These are phyloP conservation scores for Petrocephalus schoutedeni DNA, from an alignment of 2,797 vertebrate species.

Conservation along the genomic window DNA sequence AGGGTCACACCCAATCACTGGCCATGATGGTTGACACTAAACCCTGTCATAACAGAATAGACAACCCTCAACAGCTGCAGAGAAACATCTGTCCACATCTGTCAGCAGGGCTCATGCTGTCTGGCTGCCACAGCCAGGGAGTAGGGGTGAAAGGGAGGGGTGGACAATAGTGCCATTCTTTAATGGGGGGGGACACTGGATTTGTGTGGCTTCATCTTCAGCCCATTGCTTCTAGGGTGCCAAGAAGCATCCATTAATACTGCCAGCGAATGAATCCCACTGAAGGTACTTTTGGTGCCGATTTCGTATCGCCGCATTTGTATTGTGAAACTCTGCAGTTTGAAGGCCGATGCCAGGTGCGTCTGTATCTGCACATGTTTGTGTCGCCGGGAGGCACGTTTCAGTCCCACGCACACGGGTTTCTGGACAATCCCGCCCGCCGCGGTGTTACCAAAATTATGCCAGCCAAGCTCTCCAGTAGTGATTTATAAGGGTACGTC, in stretches of 20 bases:
- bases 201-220: background rate
- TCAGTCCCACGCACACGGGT: background rate
- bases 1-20: conserved; percentile 42
- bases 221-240: background rate
- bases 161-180: background rate
- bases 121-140: conserved; percentile 32
- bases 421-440: background rate
- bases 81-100: conserved; percentile 66
- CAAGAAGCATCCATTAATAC: background rate
- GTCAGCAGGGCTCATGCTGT: conserved; percentile 55
- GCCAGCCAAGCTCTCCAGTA: background rate
- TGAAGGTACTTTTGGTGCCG: background rate
- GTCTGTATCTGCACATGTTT: background rate
- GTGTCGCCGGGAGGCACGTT: background rate
- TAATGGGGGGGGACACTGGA: background rate
- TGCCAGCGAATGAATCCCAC: background rate
- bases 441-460: background rate
- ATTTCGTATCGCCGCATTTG: background rate
- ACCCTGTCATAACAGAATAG: conserved; percentile 56
- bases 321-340: background rate
- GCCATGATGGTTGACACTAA: conserved; percentile 44
- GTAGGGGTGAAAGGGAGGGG: background rate
- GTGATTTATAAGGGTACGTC: conserved; percentile 47
- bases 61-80: conserved; percentile 63
- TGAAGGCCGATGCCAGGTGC: background rate